Conservation (phyloP, 2,113 vertebrate species). For the Indicator indicator region DNA sequence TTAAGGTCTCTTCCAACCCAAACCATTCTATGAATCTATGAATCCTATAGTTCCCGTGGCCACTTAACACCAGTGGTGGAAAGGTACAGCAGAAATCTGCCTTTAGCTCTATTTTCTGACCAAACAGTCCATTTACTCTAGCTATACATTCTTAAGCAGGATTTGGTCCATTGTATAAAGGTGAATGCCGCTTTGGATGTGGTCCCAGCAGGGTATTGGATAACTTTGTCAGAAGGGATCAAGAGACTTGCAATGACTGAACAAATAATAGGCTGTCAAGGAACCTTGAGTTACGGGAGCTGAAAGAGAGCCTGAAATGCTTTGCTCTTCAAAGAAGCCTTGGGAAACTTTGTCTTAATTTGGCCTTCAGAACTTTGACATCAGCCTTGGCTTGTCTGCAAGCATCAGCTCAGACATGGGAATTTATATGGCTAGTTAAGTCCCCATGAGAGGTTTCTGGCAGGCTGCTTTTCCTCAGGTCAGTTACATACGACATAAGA, state of each 20-base stretch:
- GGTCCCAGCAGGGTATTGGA: not conserved
- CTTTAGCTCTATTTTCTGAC: not conserved
- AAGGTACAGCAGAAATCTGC: not conserved
- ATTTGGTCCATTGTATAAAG: constrained; percentile 27
- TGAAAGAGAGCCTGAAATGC: not conserved
- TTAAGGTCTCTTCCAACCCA: too few species aligned
- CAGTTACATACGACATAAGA: not conserved
- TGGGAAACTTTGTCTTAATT: constrained; percentile 45
- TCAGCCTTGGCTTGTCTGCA: constrained; percentile 35
- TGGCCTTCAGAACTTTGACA: constrained; percentile 49
- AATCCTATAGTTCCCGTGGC: not conserved
- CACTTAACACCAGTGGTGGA: not conserved
- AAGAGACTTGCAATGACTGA: constrained; percentile 23
- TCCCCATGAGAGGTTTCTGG: not conserved
- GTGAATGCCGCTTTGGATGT: constrained; percentile 34
- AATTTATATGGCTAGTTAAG: constrained; percentile 16
- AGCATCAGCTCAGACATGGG: constrained; percentile 12
- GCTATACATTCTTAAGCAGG: not conserved
- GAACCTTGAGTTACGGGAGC: constrained; percentile 30
- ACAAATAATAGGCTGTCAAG: constrained; percentile 64
- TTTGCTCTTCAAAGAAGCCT: constrained; percentile 44
- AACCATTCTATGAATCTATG: too few species aligned
- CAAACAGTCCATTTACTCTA: not conserved
- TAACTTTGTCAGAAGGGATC: constrained; percentile 57
- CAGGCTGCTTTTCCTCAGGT: not conserved